Base-by-base conservation (phyloP, 2,888 invertebrate species). In the Nomada fabriciana region DNA sequence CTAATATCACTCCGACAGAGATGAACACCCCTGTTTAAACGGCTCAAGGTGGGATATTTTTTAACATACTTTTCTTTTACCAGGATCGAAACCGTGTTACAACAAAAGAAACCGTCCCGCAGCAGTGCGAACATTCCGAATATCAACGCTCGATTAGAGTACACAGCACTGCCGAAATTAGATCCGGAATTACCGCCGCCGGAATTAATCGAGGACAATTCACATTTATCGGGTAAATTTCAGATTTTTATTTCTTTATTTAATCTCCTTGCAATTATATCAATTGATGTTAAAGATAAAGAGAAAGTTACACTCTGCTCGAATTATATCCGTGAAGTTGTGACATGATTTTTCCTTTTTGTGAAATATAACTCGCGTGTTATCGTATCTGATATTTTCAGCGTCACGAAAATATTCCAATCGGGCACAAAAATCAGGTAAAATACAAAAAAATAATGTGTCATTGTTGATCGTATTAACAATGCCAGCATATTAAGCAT, bases 61-160 rank as follows among this genome's bases (percentile, higher is more conserved):
- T 36, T 63, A 65, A 53, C 50, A 50, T 70, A 52, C 75, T 52
- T 11, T 3, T 69, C 67, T 9, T 36, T 36, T 7, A 7, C 52
- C 89, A 95, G 95, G 13, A 90, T 94, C 29, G 94, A 94, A 79
- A 94, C 94, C 9, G 89, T 91, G 10, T 84, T 95, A 73, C 94
- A 94, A 77, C 94, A 94, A 77, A 93, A 92, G 85, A 91, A 92
- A 84, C 91, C 92, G 25, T 91, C 91, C 20, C 89, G 92, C 10
- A 91, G 82, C 59, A 91, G 89, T 76, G 86, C 90, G 47, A 91
- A 92, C 83, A 92, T 93, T 74, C 92, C 94, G 50, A 92, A 90
- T 59, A 90, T 95, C 72, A 92, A 89, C 42, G 91, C 93, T 29
- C 90, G 92, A 80, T 89, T 95, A 87, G 94, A 95, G 74, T 95